Evolutionary conservation across 2,888 invertebrate species (phyloP).

Genomic region (Harpalus rufipes): DNA sequence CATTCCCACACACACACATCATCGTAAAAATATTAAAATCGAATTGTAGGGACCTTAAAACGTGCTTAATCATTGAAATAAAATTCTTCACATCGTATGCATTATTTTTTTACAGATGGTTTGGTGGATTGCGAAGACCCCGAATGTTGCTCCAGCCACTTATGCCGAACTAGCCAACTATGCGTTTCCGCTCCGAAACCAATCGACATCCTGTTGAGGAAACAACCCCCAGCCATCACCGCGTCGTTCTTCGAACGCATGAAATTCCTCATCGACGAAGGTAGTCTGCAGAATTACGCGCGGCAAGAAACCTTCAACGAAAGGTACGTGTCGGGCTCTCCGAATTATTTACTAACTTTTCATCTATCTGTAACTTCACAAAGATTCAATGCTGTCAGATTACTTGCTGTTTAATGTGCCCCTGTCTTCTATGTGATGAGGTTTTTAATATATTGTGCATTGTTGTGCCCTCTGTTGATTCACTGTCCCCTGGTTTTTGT

Average conservation of each 20-base stretch:
- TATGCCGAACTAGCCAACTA: constrained; percentile 91
- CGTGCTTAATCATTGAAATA: no score
- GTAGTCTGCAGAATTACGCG: constrained; percentile 98
- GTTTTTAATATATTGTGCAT: constrained; percentile 77
- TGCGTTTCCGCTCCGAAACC: constrained; percentile 98
- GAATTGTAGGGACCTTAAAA: no score
- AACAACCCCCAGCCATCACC: constrained; percentile 97
- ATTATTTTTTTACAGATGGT: constrained; percentile 84
- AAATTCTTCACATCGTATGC: no score
- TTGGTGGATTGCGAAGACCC: constrained; percentile 98
- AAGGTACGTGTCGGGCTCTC: constrained; percentile 83
- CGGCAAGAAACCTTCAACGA: constrained; percentile 97
- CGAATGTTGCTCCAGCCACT: constrained; percentile 93
- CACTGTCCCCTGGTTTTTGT: constrained; percentile 76
- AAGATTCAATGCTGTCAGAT: constrained; percentile 61
- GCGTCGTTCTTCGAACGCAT: constrained; percentile 99
- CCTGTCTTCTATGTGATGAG: constrained; percentile 68
- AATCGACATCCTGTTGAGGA: constrained; percentile 94
- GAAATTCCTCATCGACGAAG: constrained; percentile 98
- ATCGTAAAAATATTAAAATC: no score
- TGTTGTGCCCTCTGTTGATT: constrained; percentile 91
- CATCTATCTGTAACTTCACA: constrained; percentile 59
- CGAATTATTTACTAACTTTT: neutral
- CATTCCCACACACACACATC: no score
- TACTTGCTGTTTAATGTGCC: constrained; percentile 68